Base-by-base conservation (phyloP, 92 coral and sea anemone species). In the Paramuricea clavata region DNA sequence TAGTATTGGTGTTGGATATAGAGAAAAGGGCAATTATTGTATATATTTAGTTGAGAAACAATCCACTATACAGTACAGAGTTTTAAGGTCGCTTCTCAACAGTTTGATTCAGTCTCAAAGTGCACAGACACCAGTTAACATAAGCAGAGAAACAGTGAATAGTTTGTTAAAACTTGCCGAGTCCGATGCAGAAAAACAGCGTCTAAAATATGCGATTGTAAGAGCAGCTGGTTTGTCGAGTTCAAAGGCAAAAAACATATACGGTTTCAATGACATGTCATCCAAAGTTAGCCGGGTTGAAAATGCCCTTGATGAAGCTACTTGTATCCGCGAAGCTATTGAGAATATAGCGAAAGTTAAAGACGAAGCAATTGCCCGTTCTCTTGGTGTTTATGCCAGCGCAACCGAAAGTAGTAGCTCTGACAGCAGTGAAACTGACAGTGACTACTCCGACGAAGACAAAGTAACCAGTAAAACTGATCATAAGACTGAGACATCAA, bases 11-110 rank as follows among this genome's bases (percentile, higher is more conserved):
- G 84, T 59, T 15, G 85, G 87, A 13, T 11, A 13, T 23, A 31
- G n/a, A 56, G 43, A n/a, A 74, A 32, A 54, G 49, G 88, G 85
- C 26, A 88, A 62, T 72, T 88, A 36, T 33, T 69, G 44, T 42
- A 67, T 69, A 69, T 81, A 81, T 87, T 47, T 81, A 32, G 87
- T 87, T 31, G 82, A 87, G 42, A 87, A 81, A 68, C 86, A 67
- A 75, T 22, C 42, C 9, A 64, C 81, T 50, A 31, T 32, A 41
- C 16, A 81, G 13, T 81, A 77, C 31, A 27, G 39, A 47, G 69
- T 78, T 7, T 74, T 85, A n/a, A 79, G 74, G 36, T 32, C 81
- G 35, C 89, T 89, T 54, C 73, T 83, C 26, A 88, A 75, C 85
- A 32, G 74, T 31, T 83, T 43, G 86, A 21, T 89, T 36, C 11